These are phyloP conservation scores for Lampris megalopsis DNA, from an alignment of 2,113 vertebrate genomes.

Conservation along the genomic window DNA sequence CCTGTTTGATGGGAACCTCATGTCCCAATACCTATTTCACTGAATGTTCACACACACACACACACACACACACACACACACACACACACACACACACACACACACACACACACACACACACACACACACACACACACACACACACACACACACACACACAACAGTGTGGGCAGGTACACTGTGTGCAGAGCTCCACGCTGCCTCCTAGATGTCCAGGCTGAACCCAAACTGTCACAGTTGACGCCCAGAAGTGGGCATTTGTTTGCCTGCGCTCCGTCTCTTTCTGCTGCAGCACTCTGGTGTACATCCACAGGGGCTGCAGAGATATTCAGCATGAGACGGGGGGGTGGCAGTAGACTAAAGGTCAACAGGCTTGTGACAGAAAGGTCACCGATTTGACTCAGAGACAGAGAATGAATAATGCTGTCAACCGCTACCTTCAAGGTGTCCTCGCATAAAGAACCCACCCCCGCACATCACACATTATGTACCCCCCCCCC, in stretches of 20 bases:
- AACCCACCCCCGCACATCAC: not conserved
- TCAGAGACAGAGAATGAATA: not conserved
- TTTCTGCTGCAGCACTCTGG: not conserved
- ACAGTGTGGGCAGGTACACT: not conserved
- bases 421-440: not conserved
- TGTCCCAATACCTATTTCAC: no score
- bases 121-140: not conserved
- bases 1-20: no score
- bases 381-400: not conserved
- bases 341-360: no score
- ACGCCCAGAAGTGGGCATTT: not conserved
- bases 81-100: not conserved
- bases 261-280: not conserved
- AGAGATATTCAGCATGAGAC: not conserved
- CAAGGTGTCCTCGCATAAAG: conserved; percentile 8
- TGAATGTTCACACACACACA: no score
- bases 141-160: not conserved
- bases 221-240: not conserved
- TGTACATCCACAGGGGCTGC: not conserved
- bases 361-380: no score
- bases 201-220: not conserved
- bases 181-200: not conserved
- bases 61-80: no score
- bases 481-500: not conserved
- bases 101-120: not conserved